Base-by-base conservation (phyloP, 64 coral and sea anemone genomes). In the Acropora tenuis region DNA sequence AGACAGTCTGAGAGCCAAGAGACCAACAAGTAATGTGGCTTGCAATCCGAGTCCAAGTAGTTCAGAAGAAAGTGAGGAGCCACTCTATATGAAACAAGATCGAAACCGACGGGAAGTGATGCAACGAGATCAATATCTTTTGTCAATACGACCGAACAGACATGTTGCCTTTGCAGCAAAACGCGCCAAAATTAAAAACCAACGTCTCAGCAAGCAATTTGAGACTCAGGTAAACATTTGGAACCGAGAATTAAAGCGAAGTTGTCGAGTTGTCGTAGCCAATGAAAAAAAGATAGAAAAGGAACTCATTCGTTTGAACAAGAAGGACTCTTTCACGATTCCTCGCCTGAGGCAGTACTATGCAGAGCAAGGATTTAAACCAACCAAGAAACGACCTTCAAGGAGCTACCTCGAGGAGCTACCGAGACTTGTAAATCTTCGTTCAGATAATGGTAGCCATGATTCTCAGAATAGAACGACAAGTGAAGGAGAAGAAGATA, bases 171-270 rank as follows among this genome's bases (percentile, higher is more conserved):
- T 90, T 49, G 89, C 89, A 12, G 89, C 80, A 8, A 90, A 90
- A 74, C 80, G 52, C 67, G 89, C 89, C 47, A 81, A 90, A 82
- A 90, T 81, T 41, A 90, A 90, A 90, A 82, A 90, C 65, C 48
- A 58, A 8, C 66, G 89, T 69, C 78, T 90, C 0, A 46, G 48
- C 2, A 90, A 58, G 42, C 10, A 30, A 19, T 82, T 57, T 43
- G 41, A 74, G 15, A 90, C 53, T 1, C 65, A 82, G 19, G 58
- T 78, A 1, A 11, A 78, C 6, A 78, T 17, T 42, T 88, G 72
- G 86, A 76, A 12, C 18, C 86, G 45, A 45, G 73, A 88, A 88
- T 18, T 76, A 40, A 15, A 77, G 41, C 72, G 73, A 47, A 75
- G 77, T 5, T 60, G 47, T 66, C 20, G 75, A 8, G 6, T 88